Evolutionary conservation across 2,888 invertebrate genomes (phyloP), one percentile per base, ranked within the genome.

Genomic region (Synanthedon myopaeformis): DNA sequence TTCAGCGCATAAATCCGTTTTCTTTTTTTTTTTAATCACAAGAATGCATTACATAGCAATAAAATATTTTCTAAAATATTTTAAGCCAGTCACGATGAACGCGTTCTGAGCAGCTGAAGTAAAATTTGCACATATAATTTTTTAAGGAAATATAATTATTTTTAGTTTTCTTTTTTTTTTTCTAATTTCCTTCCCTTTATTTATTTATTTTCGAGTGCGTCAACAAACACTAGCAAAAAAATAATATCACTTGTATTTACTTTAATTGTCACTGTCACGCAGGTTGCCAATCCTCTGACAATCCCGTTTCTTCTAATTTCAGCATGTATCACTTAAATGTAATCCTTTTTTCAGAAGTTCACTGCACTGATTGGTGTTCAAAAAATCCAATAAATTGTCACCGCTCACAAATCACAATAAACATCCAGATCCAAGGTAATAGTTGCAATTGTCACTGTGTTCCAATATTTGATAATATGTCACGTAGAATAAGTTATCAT

Each of bases 401-500:
- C 83, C 78, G 68, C 66, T 68, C 82, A 83, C 86, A 75, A 75
- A 70, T 74, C 70, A 76, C 58, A 67, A 35, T 73, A 65, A 74
- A 68, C 70, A 82, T 83, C 82, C 82, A 82, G 14, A 85, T 86
- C 83, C 86, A 80, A 74, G 70, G 73, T 66, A 61, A 66, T 70
- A 72, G 69, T 74, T 74, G 69, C 68, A 79, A 89, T 89, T 90
- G 88, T 90, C 91, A 89, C 91, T 91, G 89, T 90, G 90, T 35
- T 88, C 91, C 90, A 91, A 88, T 89, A 89, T 90, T 89, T 88
- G 89, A 88, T 84, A 86, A 88, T 82, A 80, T 77, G 4, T 85
- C 87, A 88, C 88, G 85, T 86, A 83, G 76, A 60, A 58, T 74
- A 84, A 87, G 77, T 61, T 60, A 71, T 81, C 86, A 80, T 82